Base-by-base conservation (phyloP, 2,113 vertebrate species). In the Bombycilla garrulus region DNA sequence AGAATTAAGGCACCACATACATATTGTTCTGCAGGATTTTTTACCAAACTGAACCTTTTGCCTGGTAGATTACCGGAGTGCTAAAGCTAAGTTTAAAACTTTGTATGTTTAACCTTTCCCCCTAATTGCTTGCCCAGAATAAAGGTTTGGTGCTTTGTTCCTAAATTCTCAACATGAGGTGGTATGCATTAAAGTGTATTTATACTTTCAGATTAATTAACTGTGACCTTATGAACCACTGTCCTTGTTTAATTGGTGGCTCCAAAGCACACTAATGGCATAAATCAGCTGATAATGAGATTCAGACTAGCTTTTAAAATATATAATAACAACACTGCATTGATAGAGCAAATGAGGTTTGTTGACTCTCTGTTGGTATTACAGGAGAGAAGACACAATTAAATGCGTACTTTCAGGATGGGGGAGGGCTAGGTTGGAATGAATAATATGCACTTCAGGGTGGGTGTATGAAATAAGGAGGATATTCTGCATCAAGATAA, bases 231-330 rank as follows among this genome's bases (percentile, higher is more conserved):
- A 98, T 97, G 98, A 98, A 98, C 96, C 97, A 98, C 97, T 98
- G 98, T 98, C 98, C 97, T 98, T 98, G 97, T 98, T 98, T 98
- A 98, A 98, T 99, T 98, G 98, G 98, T 98, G 97, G 96, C 97
- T 98, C 96, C 95, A 97, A 98, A 98, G 97, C 96, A 93, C 96
- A 97, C 95, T 98, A 98, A 98, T 98, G 98, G 98, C 98, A 97
- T 98, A 98, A 98, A 98, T 98, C 97, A 98, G 84, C 97, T 98
- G 96, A 98, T 98, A 98, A 98, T 98, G 98, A 98, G 97, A 98
- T 98, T 98, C 97, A 97, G 95, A 97, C 96, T 98, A 98, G 97
- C 97, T 98, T 98, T 98, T 97, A 98, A 98, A 98, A 98, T 96
- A 98, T 96, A 97, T 98, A 98, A 98, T 97, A 97, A 95, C 91